Conservation (phyloP, 2,888 invertebrate genomes). For the Noctuana brunneofusca region DNA sequence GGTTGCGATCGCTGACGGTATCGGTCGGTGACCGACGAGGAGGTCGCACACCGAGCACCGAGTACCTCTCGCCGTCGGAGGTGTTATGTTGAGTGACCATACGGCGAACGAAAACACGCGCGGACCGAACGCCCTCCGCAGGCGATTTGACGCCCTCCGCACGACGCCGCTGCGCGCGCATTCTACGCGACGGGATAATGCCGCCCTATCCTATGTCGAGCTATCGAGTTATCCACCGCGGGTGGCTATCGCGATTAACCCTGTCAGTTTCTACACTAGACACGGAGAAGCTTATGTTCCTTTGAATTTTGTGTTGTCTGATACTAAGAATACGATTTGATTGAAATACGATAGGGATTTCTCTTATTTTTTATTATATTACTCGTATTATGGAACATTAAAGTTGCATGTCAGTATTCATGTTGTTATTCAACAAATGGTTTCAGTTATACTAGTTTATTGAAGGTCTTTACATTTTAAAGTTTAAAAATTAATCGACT, state of each 20-base stretch:
- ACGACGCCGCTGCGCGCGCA: conserved; percentile 79
- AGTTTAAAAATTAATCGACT: conserved; percentile 64
- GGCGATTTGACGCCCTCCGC: conserved; percentile 80
- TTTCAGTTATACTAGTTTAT: background rate
- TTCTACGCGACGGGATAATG: conserved; percentile 68
- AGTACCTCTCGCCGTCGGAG: conserved; percentile 64
- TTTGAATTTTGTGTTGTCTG: conserved; percentile 25
- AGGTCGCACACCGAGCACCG: conserved; percentile 46
- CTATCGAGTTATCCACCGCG: conserved; percentile 75
- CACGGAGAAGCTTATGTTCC: conserved; percentile 29
- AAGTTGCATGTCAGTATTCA: background rate
- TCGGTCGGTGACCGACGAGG: conserved; percentile 74
- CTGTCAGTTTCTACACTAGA: conserved; percentile 58
- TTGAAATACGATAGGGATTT: conserved; percentile 14
- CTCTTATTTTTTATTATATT: conserved; percentile 1
- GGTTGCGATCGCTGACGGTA: conserved; percentile 47
- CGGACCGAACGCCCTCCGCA: conserved; percentile 76
- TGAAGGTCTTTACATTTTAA: conserved; percentile 7
- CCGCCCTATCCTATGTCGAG: conserved; percentile 76
- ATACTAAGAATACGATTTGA: conserved; percentile 7
- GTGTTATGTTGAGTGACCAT: conserved; percentile 60
- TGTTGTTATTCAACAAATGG: background rate
- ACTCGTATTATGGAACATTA: no score
- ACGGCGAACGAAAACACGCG: conserved; percentile 60
- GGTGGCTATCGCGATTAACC: conserved; percentile 65